Conservation (phyloP, 2,797 vertebrate species). For the Euphonia xanthogaster region DNA sequence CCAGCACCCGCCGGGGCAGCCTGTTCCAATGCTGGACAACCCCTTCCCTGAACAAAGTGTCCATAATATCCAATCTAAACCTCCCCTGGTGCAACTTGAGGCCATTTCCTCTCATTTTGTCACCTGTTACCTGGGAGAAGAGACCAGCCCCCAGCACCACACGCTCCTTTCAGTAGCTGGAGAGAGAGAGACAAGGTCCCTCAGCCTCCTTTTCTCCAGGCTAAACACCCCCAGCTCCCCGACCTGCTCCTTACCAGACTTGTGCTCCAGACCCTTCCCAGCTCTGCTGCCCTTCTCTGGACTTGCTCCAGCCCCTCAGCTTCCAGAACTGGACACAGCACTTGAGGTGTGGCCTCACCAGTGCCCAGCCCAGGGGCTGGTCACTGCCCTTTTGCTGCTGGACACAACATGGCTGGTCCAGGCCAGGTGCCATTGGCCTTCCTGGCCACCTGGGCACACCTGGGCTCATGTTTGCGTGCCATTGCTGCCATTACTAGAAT, state of each 20-base stretch:
- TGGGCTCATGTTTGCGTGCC: not conserved
- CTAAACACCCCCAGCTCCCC: not conserved
- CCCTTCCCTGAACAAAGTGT: not conserved
- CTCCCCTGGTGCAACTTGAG: not conserved
- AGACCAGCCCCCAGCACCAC: accelerated
- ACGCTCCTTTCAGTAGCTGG: not conserved
- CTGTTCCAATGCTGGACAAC: accelerated
- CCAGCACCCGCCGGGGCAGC: not conserved
- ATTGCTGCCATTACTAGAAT: not conserved
- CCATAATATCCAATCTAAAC: not conserved
- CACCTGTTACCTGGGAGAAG: not conserved
- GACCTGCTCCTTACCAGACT: accelerated
- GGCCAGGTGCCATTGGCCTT: not conserved
- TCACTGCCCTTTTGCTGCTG: not conserved
- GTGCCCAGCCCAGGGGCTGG: not conserved
- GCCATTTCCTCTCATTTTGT: not conserved
- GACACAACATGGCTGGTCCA: not conserved
- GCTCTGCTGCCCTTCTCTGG: not conserved
- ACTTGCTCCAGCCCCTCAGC: not conserved
- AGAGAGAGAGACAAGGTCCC: not conserved
- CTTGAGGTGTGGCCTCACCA: not conserved
- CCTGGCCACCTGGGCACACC: not conserved
- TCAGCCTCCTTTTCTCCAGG: not conserved
- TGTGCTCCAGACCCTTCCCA: not conserved
- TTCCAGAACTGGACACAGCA: not conserved